These are phyloP conservation scores for Protophormia terraenovae DNA, from an alignment of 2,888 invertebrate genomes.

Conservation along the genomic window DNA sequence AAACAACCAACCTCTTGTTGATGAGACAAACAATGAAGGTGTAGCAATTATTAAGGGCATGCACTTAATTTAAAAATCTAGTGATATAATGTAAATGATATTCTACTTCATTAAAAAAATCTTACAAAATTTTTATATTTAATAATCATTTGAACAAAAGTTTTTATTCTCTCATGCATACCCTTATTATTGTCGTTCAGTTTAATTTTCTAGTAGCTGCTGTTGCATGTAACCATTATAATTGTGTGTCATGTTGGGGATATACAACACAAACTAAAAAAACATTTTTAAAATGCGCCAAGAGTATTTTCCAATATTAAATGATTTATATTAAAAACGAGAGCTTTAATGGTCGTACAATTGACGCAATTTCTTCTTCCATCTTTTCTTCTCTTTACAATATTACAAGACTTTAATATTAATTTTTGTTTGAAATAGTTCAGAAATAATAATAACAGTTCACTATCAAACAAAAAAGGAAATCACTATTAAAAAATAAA, in stretches of 20 bases:
- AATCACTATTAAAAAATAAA: neutral
- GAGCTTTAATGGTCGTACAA: neutral
- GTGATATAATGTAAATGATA: too few species aligned
- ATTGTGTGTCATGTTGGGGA: neutral
- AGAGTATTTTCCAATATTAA: neutral
- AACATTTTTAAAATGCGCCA: slow-evolving; percentile 35
- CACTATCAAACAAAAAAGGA: neutral
- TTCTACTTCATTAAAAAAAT: too few species aligned
- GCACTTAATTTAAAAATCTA: neutral
- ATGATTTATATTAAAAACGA: slow-evolving; percentile 19
- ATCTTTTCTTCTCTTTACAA: neutral
- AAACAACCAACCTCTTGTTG: neutral
- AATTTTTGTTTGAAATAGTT: neutral
- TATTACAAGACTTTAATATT: neutral
- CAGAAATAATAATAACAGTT: neutral
- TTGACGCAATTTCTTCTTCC: slow-evolving; percentile 6
- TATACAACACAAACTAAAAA: neutral
- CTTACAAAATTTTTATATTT: neutral
- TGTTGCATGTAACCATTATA: slow-evolving; percentile 8
- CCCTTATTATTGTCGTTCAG: neutral
- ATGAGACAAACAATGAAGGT: neutral
- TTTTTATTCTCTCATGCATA: neutral
- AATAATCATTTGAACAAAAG: too few species aligned
- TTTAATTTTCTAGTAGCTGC: neutral
- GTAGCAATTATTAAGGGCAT: neutral